These are phyloP conservation scores for Charadrius vociferus DNA, from an alignment of 2,113 vertebrate genomes.

Conservation along the genomic window DNA sequence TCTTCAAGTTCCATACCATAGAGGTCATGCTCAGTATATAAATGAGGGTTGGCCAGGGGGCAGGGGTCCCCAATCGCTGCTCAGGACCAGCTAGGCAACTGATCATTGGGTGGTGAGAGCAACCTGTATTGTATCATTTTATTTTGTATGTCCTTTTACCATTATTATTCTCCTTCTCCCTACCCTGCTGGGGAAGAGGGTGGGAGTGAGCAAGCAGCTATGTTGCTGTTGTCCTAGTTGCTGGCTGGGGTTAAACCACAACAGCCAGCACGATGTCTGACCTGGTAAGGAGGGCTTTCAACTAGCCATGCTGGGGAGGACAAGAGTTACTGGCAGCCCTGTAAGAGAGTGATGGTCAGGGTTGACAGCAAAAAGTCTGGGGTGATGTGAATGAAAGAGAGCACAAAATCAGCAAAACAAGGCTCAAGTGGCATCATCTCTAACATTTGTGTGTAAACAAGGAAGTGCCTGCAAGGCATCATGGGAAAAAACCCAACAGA, in stretches of 20 bases:
- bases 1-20: too few relatives aligned
- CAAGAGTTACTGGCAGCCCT: background rate
- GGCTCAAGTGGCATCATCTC: background rate
- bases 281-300: background rate
- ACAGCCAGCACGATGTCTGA: background rate
- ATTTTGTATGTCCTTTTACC: too few relatives aligned
- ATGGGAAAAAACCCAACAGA: background rate
- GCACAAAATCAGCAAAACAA: background rate
- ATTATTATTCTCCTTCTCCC: too few relatives aligned
- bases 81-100: too few relatives aligned
- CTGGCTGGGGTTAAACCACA: too few relatives aligned
- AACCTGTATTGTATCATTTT: too few relatives aligned
- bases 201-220: too few relatives aligned
- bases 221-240: too few relatives aligned
- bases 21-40: background rate
- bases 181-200: too few relatives aligned
- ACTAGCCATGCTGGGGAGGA: background rate
- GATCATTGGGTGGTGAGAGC: too few relatives aligned
- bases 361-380: background rate
- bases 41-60: too few relatives aligned
- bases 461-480: background rate
- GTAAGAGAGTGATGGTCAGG: background rate
- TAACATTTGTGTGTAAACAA: background rate
- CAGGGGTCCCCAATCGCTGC: too few relatives aligned
- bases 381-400: background rate